phyloP scores from a whole-genome alignment of 2,888 invertebrate species.

The Epinotia nisella region DNA sequence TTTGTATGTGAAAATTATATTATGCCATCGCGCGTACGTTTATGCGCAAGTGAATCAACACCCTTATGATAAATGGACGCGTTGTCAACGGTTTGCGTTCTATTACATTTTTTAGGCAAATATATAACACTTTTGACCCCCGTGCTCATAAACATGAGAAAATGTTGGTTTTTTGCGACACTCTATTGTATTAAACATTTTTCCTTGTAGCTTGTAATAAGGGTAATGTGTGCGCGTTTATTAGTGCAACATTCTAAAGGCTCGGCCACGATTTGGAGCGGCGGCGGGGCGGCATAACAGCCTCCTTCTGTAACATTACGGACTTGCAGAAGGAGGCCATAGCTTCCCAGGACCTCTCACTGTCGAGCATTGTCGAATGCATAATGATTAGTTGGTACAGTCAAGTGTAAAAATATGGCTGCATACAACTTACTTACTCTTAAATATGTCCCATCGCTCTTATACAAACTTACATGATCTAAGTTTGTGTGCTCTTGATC shows the following conservation, averaged over 20 bases:
- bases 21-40: constrained; percentile 13
- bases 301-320: too few species aligned
- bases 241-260: constrained; percentile 1
- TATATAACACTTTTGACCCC: constrained; percentile 44
- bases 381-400: too few species aligned
- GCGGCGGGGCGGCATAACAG: too few species aligned
- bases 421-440: too few species aligned
- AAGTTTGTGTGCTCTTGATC: too few species aligned
- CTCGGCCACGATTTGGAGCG: too few species aligned
- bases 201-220: constrained; percentile 40
- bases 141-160: constrained; percentile 40
- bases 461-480: too few species aligned
- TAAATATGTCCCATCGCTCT: too few species aligned
- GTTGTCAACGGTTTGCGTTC: constrained; percentile 41
- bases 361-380: too few species aligned
- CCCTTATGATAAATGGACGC: constrained; percentile 39
- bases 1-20: constrained; percentile 26
- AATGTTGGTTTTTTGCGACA: constrained; percentile 35
- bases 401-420: too few species aligned
- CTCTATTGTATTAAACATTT: constrained; percentile 41
- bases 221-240: constrained; percentile 24
- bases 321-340: too few species aligned
- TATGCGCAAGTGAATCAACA: constrained; percentile 43
- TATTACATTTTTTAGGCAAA: constrained; percentile 43
- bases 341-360: too few species aligned